phyloP scores from a whole-genome alignment of 2,888 invertebrate genomes.

The Dusona sp. region DNA sequence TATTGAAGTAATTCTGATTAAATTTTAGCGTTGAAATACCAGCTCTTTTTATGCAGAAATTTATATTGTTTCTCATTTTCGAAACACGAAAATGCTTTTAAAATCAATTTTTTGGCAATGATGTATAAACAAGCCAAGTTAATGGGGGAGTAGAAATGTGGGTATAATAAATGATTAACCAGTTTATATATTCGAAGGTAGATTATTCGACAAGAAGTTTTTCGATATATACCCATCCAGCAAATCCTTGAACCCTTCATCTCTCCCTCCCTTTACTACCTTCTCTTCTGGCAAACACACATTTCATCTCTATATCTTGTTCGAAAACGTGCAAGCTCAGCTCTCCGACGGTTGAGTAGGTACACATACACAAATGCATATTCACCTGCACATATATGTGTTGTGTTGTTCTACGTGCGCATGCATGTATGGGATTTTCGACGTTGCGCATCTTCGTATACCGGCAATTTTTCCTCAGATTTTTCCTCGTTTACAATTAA shows the following conservation, averaged over 20 bases:
- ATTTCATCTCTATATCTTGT: constrained; percentile 41
- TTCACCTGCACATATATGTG: constrained; percentile 17
- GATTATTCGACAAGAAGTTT: constrained; percentile 36
- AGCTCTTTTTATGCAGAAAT: too few species aligned
- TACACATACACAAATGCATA: constrained; percentile 23
- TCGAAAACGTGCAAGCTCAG: constrained; percentile 62
- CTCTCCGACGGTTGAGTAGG: constrained; percentile 51
- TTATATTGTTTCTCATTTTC: too few species aligned
- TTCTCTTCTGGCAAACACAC: constrained; percentile 3
- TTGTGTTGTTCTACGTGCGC: constrained; percentile 10
- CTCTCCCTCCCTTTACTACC: constrained; percentile 17
- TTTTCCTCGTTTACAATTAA: constrained; percentile 62
- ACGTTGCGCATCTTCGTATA: constrained; percentile 15
- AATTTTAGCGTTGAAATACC: not conserved
- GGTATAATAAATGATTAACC: not conserved
- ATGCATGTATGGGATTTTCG: constrained; percentile 43
- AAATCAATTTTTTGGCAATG: not conserved
- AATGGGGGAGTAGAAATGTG: not conserved
- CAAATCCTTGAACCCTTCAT: constrained; percentile 19
- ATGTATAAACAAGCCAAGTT: not conserved
- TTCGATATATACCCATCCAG: constrained; percentile 44
- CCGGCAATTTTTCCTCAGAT: constrained; percentile 32
- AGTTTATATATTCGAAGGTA: not conserved
- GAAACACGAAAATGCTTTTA: not conserved
- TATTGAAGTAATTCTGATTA: not conserved